A percentile compares a stretch with the other conserved stretches of the same genome.
phyloP scores from a whole-genome alignment of 92 coral and sea anemone species.

The Epizoanthus rinbou region DNA sequence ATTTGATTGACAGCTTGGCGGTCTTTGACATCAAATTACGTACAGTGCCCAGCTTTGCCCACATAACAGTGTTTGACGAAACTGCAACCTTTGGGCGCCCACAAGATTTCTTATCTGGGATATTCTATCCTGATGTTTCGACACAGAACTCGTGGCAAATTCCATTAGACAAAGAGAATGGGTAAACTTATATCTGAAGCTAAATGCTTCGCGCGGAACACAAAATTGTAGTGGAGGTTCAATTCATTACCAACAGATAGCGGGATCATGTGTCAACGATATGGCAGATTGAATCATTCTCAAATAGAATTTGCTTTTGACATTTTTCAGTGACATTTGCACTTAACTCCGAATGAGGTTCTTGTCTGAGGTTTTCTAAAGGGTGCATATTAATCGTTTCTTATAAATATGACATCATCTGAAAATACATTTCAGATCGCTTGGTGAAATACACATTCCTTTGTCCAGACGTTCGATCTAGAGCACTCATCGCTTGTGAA shows the following conservation, averaged over 20 bases:
- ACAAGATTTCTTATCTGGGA: background rate
- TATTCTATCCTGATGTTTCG: slow-evolving; percentile 11
- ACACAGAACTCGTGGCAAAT: background rate
- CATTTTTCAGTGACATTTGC: slow-evolving; percentile 15
- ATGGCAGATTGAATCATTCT: slow-evolving; percentile 11
- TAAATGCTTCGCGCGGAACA: slow-evolving; percentile 2
- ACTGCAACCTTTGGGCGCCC: slow-evolving; percentile 33
- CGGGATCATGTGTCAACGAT: slow-evolving; percentile 27
- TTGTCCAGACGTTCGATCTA: background rate
- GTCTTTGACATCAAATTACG: slow-evolving; percentile 39
- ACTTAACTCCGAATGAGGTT: background rate
- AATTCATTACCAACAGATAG: background rate
- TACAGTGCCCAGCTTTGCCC: background rate
- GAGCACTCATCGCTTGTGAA: background rate
- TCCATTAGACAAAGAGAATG: background rate
- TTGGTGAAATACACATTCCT: background rate
- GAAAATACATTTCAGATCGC: no score
- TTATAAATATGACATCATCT: background rate
- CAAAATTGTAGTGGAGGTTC: background rate
- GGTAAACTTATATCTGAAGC: background rate
- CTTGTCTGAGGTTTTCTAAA: no score
- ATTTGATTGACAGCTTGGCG: slow-evolving; percentile 34
- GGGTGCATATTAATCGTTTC: background rate
- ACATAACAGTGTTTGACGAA: background rate
- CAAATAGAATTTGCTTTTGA: slow-evolving; percentile 8